These are phyloP conservation scores for Ricordea florida DNA, from an alignment of 92 coral and sea anemone species.

Conservation along the genomic window DNA sequence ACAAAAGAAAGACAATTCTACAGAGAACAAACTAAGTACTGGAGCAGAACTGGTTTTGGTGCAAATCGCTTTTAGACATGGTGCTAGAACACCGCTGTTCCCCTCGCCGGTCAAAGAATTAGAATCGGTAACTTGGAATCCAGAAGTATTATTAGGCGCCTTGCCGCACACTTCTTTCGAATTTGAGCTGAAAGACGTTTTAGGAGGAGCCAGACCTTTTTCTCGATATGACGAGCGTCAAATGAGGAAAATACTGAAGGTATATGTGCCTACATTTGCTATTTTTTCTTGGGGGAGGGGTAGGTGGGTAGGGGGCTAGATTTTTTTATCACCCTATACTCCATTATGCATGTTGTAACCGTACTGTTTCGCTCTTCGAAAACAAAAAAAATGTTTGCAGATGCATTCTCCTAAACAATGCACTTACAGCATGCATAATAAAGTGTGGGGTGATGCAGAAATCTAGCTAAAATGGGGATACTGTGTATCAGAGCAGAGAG, in stretches of 20 bases:
- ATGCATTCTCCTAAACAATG: no score
- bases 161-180: constrained; percentile 73
- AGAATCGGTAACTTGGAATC: constrained; percentile 69
- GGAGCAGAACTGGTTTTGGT: constrained; percentile 67
- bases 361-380: no score
- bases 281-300: no score
- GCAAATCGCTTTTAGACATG: constrained; percentile 93
- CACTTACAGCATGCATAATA: no score
- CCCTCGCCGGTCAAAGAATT: constrained; percentile 49
- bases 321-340: no score
- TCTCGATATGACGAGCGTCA: constrained; percentile 43
- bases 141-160: constrained; percentile 61
- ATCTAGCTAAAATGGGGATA: no score
- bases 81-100: constrained; percentile 91
- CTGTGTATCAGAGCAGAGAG: no score
- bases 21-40: not conserved
- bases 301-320: not conserved
- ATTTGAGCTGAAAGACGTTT: constrained; percentile 57
- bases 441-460: no score
- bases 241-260: constrained; percentile 56
- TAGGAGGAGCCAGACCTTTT: constrained; percentile 60
- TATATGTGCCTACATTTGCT: no score
- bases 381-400: no score
- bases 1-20: not conserved
- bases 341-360: no score